phyloP scores from a whole-genome alignment of 1,140 invertebrate species.

The Drosophila santomea region DNA sequence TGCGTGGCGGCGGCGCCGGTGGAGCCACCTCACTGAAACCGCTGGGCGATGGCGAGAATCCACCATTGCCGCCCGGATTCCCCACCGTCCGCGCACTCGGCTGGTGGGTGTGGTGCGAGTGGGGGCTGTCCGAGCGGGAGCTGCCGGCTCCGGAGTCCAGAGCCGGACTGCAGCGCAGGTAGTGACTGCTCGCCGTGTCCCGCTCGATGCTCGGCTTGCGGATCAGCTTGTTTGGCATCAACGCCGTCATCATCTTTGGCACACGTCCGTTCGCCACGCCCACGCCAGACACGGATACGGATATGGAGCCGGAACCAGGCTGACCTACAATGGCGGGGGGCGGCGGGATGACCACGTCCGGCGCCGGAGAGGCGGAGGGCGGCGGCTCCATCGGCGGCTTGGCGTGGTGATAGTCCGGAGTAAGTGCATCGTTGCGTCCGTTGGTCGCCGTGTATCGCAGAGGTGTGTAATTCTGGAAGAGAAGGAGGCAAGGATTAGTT shows the following conservation, averaged over 20 bases:
- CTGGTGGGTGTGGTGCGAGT: constrained; percentile 85
- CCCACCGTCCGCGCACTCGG: constrained; percentile 61
- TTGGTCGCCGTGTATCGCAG: constrained; percentile 77
- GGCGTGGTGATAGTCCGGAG: constrained; percentile 75
- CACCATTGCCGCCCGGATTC: constrained; percentile 85
- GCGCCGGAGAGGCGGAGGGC: constrained; percentile 62
- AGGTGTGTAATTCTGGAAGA: constrained; percentile 71
- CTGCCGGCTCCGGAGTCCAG: constrained; percentile 94
- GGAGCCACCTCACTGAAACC: constrained; percentile 89
- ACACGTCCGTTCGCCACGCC: constrained; percentile 72
- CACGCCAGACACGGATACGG: constrained; percentile 24
- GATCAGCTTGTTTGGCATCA: constrained; percentile 90
- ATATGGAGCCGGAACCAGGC: constrained; percentile 21
- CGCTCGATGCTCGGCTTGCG: constrained; percentile 94
- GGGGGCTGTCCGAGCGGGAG: constrained; percentile 94
- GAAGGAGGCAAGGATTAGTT: not conserved
- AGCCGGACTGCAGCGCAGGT: constrained; percentile 90
- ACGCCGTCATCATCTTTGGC: constrained; percentile 81
- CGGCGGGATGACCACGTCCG: constrained; percentile 57
- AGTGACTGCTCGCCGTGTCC: constrained; percentile 88
- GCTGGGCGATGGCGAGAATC: constrained; percentile 88
- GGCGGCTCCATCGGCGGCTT: constrained; percentile 74
- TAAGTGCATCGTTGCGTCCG: constrained; percentile 73
- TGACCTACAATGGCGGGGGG: constrained; percentile 47
- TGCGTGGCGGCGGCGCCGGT: constrained; percentile 88